Evolutionary conservation across 1,140 invertebrate genomes (phyloP).

Genomic region (Megathymus violae): DNA sequence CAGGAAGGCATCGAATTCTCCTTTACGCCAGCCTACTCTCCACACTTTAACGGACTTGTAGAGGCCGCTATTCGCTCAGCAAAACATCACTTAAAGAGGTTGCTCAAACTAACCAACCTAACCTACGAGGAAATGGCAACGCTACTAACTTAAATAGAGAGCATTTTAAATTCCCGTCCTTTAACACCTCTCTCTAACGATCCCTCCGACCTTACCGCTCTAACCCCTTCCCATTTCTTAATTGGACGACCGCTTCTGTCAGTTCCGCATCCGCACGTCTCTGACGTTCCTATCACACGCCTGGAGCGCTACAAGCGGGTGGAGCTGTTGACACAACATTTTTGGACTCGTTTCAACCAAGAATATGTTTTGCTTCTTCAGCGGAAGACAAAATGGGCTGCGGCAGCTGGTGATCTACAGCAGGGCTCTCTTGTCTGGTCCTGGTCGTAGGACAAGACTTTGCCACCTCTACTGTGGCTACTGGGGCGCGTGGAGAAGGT

Average conservation of each 20-base stretch:
- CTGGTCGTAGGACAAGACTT: conserved; percentile 38
- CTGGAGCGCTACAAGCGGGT: conserved; percentile 15
- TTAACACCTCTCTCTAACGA: conserved; percentile 28
- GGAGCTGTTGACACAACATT: conserved; percentile 13
- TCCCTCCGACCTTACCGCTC: conserved; percentile 9
- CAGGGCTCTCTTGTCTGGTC: conserved; percentile 27
- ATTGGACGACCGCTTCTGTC: conserved; percentile 18
- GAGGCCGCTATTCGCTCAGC: conserved; percentile 31
- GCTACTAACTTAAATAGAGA: conserved; percentile 36
- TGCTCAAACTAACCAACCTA: conserved; percentile 31
- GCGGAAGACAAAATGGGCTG: conserved; percentile 13
- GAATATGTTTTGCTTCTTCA: conserved; percentile 11
- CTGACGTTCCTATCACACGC: neutral
- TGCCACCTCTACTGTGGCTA: conserved; percentile 37
- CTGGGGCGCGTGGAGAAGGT: conserved; percentile 27
- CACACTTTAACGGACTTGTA: conserved; percentile 34
- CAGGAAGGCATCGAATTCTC: conserved; percentile 36
- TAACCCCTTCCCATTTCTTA: conserved; percentile 20
- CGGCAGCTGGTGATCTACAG: conserved; percentile 10
- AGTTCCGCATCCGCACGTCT: conserved; percentile 21
- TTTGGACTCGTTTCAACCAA: neutral
- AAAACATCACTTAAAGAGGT: conserved; percentile 33
- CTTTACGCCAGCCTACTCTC: conserved; percentile 33
- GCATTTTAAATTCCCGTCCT: conserved; percentile 35
- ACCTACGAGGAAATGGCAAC: conserved; percentile 39